These are phyloP conservation scores for Sminthurinus aureus DNA, from an alignment of 2,888 invertebrate genomes.

Conservation along the genomic window DNA sequence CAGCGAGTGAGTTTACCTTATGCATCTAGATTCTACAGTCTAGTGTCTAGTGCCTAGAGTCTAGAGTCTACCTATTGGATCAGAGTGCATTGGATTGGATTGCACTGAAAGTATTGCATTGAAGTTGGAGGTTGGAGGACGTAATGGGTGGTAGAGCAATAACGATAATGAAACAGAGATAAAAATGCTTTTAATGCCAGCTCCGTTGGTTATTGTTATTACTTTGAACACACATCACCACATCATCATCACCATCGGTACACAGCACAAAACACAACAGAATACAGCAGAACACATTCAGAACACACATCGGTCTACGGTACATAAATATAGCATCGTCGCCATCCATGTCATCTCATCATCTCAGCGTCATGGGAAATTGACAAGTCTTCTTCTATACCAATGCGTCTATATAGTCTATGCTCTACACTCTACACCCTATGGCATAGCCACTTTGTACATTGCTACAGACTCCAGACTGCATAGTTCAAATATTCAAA, in stretches of 20 bases:
- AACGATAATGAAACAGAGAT: constrained; percentile 36
- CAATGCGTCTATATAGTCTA: not conserved
- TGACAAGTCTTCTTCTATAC: not conserved
- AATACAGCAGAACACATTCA: not conserved
- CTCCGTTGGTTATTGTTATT: constrained; percentile 30
- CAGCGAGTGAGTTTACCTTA: too few species aligned
- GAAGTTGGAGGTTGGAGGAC: not conserved
- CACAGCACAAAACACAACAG: too few species aligned
- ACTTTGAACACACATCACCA: constrained; percentile 27
- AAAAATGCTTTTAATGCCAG: constrained; percentile 35
- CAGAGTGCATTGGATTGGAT: too few species aligned
- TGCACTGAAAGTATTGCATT: not conserved
- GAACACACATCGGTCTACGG: too few species aligned
- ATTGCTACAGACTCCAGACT: too few species aligned
- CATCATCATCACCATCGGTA: constrained; percentile 7
- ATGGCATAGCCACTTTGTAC: not conserved
- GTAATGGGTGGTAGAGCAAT: constrained; percentile 34
- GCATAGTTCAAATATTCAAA: too few species aligned
- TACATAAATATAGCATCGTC: too few species aligned
- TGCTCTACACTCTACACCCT: not conserved
- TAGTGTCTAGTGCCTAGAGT: too few species aligned
- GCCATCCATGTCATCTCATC: too few species aligned
- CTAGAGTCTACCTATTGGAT: not conserved
- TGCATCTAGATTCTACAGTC: too few species aligned
- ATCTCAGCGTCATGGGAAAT: not conserved